Evolutionary conservation across 2,888 invertebrate genomes (phyloP), one percentile per base, ranked within the genome.

Genomic region (Epistrophe eligans): DNA sequence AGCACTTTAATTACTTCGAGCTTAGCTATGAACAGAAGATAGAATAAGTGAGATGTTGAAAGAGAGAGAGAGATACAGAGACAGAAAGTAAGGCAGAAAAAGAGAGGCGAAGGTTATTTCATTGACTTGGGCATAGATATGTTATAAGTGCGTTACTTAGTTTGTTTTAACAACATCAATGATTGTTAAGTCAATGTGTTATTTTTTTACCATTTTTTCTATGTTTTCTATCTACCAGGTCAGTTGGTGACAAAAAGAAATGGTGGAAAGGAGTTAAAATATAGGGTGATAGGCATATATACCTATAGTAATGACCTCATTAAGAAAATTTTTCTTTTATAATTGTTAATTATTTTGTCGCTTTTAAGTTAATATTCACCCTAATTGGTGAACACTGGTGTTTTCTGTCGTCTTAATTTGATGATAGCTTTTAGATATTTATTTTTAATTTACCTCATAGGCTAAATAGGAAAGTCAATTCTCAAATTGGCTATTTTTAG

Each of bases 1-100:
- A 76, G 79, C 66, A 83, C 79, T 87, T 87, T 87, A 87, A 87
- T 83, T 87, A 83, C 72, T 60, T 45, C 13, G 32, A 58, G 55
- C 79, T 79, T 62, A 58, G 58, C 32, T 62, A 24, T 62, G 62
- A 62, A 40, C 4, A n/a, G n/a, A n/a, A n/a, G 24, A 24, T 15
- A 62, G 9, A 24, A 0, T 10, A 8, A 40, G 19, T 19, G 24
- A 19, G 19, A 10, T 38, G 3, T 13, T 17, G 3, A 11, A 11
- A 38, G 38, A 19, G 7, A 40, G 24, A 13, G 40, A 5, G 8
- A 19, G 38, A 38, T 1, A 4, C n/a, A 57, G 35, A 11, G 4
- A 0, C 5, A 58, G 11, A 38, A 28, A 28, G 24, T 13, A 17
- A 17, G 9, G 32, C 4, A 17, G 58, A 4, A 13, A 17, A 48